These are phyloP conservation scores for Goniozus legneri DNA, from an alignment of 1,140 invertebrate genomes.

Conservation along the genomic window DNA sequence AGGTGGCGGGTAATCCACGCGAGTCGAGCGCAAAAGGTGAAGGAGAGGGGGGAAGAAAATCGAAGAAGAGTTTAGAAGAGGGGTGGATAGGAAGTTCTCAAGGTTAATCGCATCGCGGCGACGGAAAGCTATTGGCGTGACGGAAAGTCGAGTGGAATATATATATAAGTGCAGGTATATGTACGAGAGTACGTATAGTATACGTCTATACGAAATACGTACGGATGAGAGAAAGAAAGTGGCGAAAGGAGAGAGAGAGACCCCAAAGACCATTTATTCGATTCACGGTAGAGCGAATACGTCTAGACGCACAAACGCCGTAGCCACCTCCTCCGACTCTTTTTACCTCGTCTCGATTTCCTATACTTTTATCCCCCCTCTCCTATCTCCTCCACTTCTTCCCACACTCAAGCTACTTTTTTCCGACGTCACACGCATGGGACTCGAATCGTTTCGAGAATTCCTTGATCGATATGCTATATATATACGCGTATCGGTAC, in stretches of 20 bases:
- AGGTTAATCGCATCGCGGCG: conserved; percentile 30
- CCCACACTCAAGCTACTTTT: no score
- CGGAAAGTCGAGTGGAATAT: conserved; percentile 26
- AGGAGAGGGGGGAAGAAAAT: conserved; percentile 6
- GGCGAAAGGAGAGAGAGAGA: conserved; percentile 16
- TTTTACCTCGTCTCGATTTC: background rate
- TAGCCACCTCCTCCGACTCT: conserved; percentile 1
- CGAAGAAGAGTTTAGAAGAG: background rate
- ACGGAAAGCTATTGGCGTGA: conserved; percentile 29
- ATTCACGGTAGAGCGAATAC: conserved; percentile 31
- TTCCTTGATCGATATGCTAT: no score
- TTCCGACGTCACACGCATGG: no score
- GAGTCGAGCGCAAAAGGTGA: no score
- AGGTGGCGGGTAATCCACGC: no score
- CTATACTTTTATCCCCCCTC: background rate
- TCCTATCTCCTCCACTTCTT: background rate
- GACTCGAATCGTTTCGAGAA: no score
- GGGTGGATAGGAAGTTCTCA: conserved; percentile 24
- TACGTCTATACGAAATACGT: no score
- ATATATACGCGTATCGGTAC: no score
- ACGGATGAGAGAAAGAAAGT: no score
- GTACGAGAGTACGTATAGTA: no score
- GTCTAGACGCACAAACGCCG: conserved; percentile 30
- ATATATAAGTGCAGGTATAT: no score
- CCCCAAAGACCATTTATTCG: conserved; percentile 27